Percentiles rank a stretch among this genome's conserved stretches.
Conservation (phyloP, 1,140 invertebrate species). For the Zophobas morio region DNA sequence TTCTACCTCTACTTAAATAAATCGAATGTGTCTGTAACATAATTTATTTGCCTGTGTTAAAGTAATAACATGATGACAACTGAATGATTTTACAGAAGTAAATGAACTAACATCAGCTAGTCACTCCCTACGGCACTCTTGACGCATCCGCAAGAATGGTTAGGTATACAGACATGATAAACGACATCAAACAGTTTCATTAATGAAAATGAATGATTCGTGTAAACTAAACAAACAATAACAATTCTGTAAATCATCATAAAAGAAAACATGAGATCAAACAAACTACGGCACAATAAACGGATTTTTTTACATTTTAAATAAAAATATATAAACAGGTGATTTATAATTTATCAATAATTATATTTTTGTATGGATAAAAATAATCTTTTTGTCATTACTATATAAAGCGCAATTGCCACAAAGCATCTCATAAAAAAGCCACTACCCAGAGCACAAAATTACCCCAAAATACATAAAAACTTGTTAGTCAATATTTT, state of each 20-base stretch:
- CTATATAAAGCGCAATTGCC: slow-evolving; percentile 38
- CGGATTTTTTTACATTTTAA: slow-evolving; percentile 41
- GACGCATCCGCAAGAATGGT: slow-evolving; percentile 49
- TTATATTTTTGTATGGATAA: slow-evolving; percentile 39
- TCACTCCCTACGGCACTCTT: slow-evolving; percentile 52
- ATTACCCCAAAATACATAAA: slow-evolving; percentile 14
- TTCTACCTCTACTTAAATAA: slow-evolving; percentile 26
- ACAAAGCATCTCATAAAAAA: slow-evolving; percentile 42
- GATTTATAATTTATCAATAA: slow-evolving; percentile 20
- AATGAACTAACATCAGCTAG: slow-evolving; percentile 31
- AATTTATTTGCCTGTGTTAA: slow-evolving; percentile 55
- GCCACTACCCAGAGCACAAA: slow-evolving; percentile 43
- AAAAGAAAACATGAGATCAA: slow-evolving; percentile 51
- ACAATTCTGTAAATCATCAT: slow-evolving; percentile 45
- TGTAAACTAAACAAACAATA: slow-evolving; percentile 42
- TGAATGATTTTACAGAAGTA: slow-evolving; percentile 47
- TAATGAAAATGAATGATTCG: slow-evolving; percentile 48
- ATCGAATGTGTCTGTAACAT: slow-evolving; percentile 38
- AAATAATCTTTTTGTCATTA: slow-evolving; percentile 38
- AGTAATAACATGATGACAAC: slow-evolving; percentile 49
- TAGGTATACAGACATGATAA: slow-evolving; percentile 43
- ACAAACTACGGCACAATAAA: slow-evolving; percentile 48
- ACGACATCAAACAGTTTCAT: slow-evolving; percentile 52
- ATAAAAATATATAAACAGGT: slow-evolving; percentile 23
- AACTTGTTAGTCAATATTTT: slow-evolving; percentile 14